A percentile compares a stretch with the other conserved stretches of the same genome.
These are phyloP conservation scores for Sinocyclocheilus anophthalmus DNA, from an alignment of 2,113 vertebrate genomes.

Conservation along the genomic window DNA sequence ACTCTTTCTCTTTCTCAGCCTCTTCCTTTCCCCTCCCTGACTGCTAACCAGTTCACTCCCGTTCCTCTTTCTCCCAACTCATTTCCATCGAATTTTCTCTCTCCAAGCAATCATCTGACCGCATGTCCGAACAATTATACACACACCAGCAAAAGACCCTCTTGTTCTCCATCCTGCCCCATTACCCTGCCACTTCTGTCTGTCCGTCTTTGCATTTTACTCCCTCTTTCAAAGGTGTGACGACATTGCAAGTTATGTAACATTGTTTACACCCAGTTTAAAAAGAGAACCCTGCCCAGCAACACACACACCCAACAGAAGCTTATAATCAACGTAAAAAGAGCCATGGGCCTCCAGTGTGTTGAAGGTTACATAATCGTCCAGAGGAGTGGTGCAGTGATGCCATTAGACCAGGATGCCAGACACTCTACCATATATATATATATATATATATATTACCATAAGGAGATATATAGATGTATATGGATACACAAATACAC, in stretches of 20 bases:
- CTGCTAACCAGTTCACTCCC: constrained; percentile 40
- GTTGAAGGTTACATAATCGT: constrained; percentile 49
- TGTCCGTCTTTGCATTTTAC: constrained; percentile 34
- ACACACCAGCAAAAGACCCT: constrained; percentile 25
- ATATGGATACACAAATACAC: constrained; percentile 10
- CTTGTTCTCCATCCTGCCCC: constrained; percentile 36
- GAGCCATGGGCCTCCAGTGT: constrained; percentile 42
- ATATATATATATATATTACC: background rate
- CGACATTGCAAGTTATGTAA: constrained; percentile 69
- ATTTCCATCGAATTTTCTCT: constrained; percentile 13
- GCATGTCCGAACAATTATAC: background rate
- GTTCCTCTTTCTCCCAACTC: background rate
- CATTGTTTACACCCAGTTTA: constrained; percentile 71
- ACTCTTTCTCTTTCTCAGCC: constrained; percentile 23
- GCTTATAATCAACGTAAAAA: constrained; percentile 46
- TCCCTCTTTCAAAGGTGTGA: constrained; percentile 64
- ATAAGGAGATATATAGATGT: constrained; percentile 11
- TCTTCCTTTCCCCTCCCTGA: constrained; percentile 28
- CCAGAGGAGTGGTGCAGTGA: constrained; percentile 33
- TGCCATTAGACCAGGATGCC: constrained; percentile 36
- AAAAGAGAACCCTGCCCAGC: constrained; percentile 71
- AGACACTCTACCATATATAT: background rate
- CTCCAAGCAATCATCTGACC: background rate
- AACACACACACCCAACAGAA: constrained; percentile 59
- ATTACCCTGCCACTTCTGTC: constrained; percentile 12